phyloP scores from a whole-genome alignment of 2,113 vertebrate genomes.

The Bettongia penicillata region DNA sequence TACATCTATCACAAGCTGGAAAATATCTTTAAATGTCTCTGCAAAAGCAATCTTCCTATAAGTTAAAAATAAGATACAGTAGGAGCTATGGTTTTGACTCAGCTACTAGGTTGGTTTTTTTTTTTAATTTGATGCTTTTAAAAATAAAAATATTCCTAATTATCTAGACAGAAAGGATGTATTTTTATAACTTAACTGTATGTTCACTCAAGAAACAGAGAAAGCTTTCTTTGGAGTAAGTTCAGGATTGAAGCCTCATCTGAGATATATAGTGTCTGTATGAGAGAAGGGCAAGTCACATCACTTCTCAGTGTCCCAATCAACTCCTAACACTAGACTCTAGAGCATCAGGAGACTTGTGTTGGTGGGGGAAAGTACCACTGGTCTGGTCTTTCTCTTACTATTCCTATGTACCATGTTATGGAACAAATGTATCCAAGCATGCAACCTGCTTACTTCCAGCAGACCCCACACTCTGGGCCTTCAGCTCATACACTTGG shows the following conservation, averaged over 20 bases:
- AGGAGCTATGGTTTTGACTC: background rate
- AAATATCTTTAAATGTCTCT: conserved; percentile 34
- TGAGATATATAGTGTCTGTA: background rate
- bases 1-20: background rate
- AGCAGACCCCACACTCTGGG: background rate
- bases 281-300: background rate
- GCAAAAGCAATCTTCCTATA: background rate
- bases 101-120: background rate
- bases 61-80: background rate
- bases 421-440: background rate
- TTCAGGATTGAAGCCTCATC: background rate
- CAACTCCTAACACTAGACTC: background rate
- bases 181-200: background rate
- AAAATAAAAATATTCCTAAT: background rate
- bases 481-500: background rate
- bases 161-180: background rate
- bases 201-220: background rate
- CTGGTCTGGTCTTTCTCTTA: background rate
- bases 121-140: background rate
- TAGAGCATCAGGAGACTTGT: background rate
- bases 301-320: background rate
- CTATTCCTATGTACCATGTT: background rate
- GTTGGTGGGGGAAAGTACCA: background rate
- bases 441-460: too few relatives aligned
- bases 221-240: background rate